Conservation (phyloP, 2,113 vertebrate species). For the Cyrtonyx montezumae region DNA sequence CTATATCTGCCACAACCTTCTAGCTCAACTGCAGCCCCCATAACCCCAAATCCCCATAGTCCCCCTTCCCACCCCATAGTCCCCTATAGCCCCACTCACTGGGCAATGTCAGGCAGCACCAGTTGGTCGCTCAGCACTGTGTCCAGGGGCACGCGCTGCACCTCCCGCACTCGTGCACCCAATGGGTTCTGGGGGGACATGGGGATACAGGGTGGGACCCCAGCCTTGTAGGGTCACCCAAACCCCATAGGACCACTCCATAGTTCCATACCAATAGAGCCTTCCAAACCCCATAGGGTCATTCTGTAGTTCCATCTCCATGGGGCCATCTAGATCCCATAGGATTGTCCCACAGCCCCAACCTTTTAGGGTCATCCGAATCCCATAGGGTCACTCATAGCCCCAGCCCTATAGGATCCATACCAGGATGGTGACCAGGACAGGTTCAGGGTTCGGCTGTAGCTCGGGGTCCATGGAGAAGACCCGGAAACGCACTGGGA, state of each 20-base stretch:
- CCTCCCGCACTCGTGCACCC: not conserved
- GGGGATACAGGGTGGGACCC: not conserved
- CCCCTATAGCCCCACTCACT: not conserved
- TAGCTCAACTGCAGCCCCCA: not conserved
- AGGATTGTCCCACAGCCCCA: not conserved
- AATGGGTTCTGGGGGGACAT: not conserved
- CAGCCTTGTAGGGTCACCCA: not conserved
- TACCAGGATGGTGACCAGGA: not conserved
- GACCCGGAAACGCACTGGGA: not conserved
- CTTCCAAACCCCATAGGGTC: too few species aligned
- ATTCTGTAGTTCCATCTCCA: too few species aligned
- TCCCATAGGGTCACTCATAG: too few species aligned
- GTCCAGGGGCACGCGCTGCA: not conserved
- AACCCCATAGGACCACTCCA: too few species aligned
- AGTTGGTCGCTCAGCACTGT: not conserved
- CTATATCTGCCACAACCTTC: not conserved
- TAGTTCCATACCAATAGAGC: too few species aligned
- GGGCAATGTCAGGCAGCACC: not conserved
- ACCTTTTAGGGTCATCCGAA: not conserved
- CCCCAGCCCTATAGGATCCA: not conserved
- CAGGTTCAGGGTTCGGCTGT: not conserved
- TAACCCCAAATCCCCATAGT: not conserved
- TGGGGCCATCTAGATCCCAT: too few species aligned
- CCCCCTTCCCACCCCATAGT: not conserved
- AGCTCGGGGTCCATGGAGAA: not conserved